Base-by-base conservation (phyloP, 2,888 invertebrate genomes). In the Scaptomyza reducta region DNA sequence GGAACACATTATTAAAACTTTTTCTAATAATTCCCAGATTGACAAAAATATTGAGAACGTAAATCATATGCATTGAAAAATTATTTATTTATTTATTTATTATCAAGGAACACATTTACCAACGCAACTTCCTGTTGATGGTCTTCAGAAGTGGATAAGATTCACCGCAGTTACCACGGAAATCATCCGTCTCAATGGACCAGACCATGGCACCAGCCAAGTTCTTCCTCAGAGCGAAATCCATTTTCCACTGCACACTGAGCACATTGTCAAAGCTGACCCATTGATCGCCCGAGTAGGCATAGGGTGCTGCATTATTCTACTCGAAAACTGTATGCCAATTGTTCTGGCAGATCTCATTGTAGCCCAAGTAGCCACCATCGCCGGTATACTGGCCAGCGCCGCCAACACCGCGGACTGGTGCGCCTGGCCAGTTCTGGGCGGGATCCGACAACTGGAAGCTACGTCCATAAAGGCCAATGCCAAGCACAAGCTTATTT, bases 181-280 rank as follows among this genome's bases (percentile, higher is more conserved):
- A 98, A 89, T 98, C 98, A 75, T 98, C 98, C 89, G 97, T 97
- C 92, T 98, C 97, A 79, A 98, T 95, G 0, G 97, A 96, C 90
- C 91, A 91, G 58, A 91, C 77, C 91, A 91, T 91, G 77, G 89
- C 77, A 88, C 97, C 97, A 80, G 96, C 97, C 13, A 98, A 93
- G 58, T 95, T 94, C 77, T 95, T 95, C 64, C 96, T 94, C 41
- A 95, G 95, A 0, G 96, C 97, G 85, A 96, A 97, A 80, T 95
- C 94, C 0, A 96, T 95, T 93, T 98, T 97, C 89, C 94, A 94
- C 87, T 93, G 93, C 0, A 96, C 96, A 53, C 97, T 97, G 18
- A 94, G 94, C 60, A 95, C 94, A 87, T 98, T 97, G 88, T 98
- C 97, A 88, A 95, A 98, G 0, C 97, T 96, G 6, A 98, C 97